Percentiles rank a stretch among this genome's conserved stretches.
These are phyloP conservation scores for Hyperoplus immaculatus DNA, from an alignment of 2,797 vertebrate species.

Conservation along the genomic window DNA sequence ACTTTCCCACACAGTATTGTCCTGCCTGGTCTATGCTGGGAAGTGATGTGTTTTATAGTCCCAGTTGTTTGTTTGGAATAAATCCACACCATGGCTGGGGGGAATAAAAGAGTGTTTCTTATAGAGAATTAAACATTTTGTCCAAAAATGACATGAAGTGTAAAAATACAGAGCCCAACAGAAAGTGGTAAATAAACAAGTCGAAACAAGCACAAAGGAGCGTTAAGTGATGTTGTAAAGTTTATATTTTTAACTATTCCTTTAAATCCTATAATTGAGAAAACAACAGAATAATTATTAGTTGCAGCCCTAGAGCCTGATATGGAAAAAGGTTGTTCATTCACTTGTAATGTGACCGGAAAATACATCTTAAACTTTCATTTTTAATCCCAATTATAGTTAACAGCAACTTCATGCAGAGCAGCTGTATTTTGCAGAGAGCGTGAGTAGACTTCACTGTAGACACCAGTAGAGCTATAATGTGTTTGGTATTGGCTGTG, in stretches of 20 bases:
- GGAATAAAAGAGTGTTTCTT: background rate
- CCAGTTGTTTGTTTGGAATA: conserved; percentile 17
- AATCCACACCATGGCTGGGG: background rate
- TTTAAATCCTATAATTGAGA: background rate
- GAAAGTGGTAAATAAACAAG: background rate
- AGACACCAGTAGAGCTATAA: conserved; percentile 44
- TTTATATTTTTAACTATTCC: too few relatives aligned
- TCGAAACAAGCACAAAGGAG: too few relatives aligned
- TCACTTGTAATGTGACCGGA: too few relatives aligned
- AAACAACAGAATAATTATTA: background rate
- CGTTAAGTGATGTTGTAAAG: too few relatives aligned
- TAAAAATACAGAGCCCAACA: background rate
- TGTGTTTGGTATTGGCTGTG: conserved; percentile 40
- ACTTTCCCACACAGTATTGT: background rate
- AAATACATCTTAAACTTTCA: background rate
- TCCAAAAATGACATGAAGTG: background rate
- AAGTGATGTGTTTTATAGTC: background rate
- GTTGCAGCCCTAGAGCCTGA: too few relatives aligned
- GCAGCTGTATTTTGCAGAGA: background rate
- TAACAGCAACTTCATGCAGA: conserved; percentile 7
- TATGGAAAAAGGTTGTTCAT: too few relatives aligned
- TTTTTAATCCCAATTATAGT: background rate
- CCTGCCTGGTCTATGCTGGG: background rate
- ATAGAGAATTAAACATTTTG: background rate
- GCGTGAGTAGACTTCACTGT: conserved; percentile 8